Percentiles rank a stretch among this genome's conserved stretches.
Evolutionary conservation across 2,113 vertebrate species (phyloP).

Genomic region (Hippocampus mohnikei): DNA sequence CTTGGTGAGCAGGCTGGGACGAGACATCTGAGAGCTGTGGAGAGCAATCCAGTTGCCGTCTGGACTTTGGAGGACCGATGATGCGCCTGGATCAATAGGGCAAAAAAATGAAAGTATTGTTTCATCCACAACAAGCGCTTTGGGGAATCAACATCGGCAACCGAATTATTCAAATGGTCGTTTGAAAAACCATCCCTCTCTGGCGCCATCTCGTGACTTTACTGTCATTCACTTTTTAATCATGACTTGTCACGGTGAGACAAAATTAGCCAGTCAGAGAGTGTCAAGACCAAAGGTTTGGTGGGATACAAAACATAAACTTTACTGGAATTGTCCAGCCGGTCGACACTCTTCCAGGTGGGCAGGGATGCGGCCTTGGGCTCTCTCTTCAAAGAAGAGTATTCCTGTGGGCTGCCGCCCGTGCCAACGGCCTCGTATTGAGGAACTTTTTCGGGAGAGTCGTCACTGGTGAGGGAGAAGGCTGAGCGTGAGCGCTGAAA

Average conservation of each 20-base stretch:
- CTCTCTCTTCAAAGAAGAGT: conserved; percentile 72
- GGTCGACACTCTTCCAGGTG: conserved; percentile 84
- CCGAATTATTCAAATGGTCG: no score
- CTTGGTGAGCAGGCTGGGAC: conserved; percentile 81
- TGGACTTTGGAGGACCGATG: conserved; percentile 83
- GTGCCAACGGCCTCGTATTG: conserved; percentile 50
- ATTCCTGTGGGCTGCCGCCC: conserved; percentile 53
- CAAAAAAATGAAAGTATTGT: background rate
- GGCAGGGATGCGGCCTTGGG: conserved; percentile 70
- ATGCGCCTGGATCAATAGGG: conserved; percentile 66
- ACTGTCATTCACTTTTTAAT: no score
- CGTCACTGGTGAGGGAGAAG: conserved; percentile 79
- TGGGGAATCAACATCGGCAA: background rate
- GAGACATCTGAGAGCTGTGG: conserved; percentile 76
- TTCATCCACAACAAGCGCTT: background rate
- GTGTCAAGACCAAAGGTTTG: no score
- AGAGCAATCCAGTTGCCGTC: conserved; percentile 95
- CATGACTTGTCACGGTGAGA: no score
- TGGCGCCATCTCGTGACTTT: no score
- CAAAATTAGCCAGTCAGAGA: no score
- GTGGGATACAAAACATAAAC: background rate
- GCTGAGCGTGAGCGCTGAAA: conserved; percentile 82
- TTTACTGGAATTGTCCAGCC: conserved; percentile 84
- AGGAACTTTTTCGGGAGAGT: conserved; percentile 66
- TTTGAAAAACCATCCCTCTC: no score